These are phyloP conservation scores for Xiphophorus birchmanni DNA, from an alignment of 2,797 vertebrate genomes.

Conservation along the genomic window DNA sequence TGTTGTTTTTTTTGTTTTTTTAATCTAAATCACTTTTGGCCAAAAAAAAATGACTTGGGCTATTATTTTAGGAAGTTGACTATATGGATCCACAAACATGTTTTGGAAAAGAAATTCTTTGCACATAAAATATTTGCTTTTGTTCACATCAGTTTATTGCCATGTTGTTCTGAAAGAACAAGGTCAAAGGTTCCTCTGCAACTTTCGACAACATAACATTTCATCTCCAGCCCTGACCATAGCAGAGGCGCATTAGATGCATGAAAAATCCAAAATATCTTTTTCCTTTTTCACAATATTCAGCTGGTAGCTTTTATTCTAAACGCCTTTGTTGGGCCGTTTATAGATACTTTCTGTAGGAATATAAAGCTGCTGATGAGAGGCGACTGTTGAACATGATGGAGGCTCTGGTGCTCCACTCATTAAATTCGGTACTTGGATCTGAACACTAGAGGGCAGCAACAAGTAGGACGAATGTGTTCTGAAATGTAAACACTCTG, in stretches of 20 bases:
- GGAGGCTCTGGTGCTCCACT: not conserved
- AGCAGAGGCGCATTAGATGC: not conserved
- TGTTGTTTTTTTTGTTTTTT: too few species aligned
- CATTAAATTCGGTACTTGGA: not conserved
- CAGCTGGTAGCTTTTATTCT: not conserved
- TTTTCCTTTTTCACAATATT: not conserved
- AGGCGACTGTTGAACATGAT: not conserved
- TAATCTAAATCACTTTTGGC: too few species aligned
- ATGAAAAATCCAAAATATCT: not conserved
- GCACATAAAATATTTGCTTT: not conserved
- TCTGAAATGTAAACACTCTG: slow-evolving; percentile 9
- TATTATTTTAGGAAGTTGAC: too few species aligned
- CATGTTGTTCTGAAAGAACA: not conserved
- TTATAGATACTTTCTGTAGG: not conserved
- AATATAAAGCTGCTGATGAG: not conserved
- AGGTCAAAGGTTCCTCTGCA: not conserved
- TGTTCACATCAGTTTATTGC: not conserved
- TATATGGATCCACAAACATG: not conserved
- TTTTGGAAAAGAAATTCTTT: not conserved
- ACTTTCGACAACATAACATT: not conserved
- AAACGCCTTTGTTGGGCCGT: not conserved
- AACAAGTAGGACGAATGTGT: not conserved
- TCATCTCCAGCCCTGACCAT: not conserved
- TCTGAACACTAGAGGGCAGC: slow-evolving; percentile 56
- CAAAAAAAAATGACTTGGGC: too few species aligned